Conservation (phyloP, 2,888 invertebrate genomes). For the Tinea pellionella region DNA sequence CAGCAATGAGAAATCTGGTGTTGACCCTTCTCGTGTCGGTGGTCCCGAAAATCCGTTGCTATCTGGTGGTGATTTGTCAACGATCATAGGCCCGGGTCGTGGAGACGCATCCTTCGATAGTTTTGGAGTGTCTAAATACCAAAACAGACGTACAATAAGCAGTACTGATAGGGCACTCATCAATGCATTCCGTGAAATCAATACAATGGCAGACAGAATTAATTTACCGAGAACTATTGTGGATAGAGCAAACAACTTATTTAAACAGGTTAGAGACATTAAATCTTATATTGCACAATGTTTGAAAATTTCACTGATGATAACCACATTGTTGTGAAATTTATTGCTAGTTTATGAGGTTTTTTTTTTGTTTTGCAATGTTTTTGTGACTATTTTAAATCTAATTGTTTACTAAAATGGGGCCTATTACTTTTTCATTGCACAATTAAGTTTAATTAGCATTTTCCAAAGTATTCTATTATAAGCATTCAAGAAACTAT, state of each 20-base stretch:
- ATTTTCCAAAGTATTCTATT: no score
- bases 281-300: neutral
- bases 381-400: no score
- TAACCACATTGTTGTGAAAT: neutral
- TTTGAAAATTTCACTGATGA: neutral
- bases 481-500: no score
- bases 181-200: constrained; percentile 97
- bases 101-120: constrained; percentile 90
- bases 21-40: constrained; percentile 99
- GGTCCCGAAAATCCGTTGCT: constrained; percentile 98
- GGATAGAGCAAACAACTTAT: constrained; percentile 95
- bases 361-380: neutral
- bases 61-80: constrained; percentile 95
- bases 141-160: constrained; percentile 75
- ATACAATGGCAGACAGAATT: constrained; percentile 97
- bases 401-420: no score
- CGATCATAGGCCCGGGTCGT: constrained; percentile 86
- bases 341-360: no score
- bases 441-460: no score
- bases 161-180: constrained; percentile 94
- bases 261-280: constrained; percentile 83
- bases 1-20: constrained; percentile 96
- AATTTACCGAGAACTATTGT: constrained; percentile 97
- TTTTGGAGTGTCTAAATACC: constrained; percentile 83
- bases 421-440: no score